Base-by-base conservation (phyloP, 2,888 invertebrate species). In the Thyatira batis region DNA sequence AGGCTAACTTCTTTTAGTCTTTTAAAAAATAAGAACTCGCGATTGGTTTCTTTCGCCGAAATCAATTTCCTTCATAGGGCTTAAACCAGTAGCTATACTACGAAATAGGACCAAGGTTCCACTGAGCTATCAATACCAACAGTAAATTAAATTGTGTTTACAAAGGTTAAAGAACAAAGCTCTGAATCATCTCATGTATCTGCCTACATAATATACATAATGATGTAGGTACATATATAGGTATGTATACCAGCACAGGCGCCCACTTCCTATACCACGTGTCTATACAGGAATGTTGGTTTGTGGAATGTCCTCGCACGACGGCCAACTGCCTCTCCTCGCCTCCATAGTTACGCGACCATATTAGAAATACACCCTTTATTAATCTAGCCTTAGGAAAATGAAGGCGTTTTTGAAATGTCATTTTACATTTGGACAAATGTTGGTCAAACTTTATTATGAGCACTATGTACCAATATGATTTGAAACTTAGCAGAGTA, bases 261-360 rank as follows among this genome's bases (percentile, higher is more conserved):
- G 60, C 65, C 64, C 69, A 65, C 70, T 67, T 70, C 70, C 71
- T 70, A 57, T 55, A 61, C 65, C 73, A 72, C 70, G 71, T 75
- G 73, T 70, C 72, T 54, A 43, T 63, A 54, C 13, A 43, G 67
- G 73, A 73, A 75, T 75, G 73, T 66, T 55, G 71, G 63, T 61
- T 55, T 60, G 60, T 53, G 71, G 74, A 73, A 74, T 39, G 39
- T 39, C 8, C 58, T 60, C 20, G 50, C 62, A 58, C 58, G 55
- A 62, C 25, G 21, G 28, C 48, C 65, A 55, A 52, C 56, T 52
- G 43, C 63, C 55, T 45, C 27, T 11, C 44, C 59, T 54, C 54
- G 30, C 51, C 49, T 51, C 52, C 27, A 46, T 46, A 27, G 45
- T 30, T 61, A 49, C 44, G 33, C 50, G 23, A 51, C 51, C 49